Evolutionary conservation across 1,140 invertebrate species (phyloP).

Genomic region (Antheraea mylitta): DNA sequence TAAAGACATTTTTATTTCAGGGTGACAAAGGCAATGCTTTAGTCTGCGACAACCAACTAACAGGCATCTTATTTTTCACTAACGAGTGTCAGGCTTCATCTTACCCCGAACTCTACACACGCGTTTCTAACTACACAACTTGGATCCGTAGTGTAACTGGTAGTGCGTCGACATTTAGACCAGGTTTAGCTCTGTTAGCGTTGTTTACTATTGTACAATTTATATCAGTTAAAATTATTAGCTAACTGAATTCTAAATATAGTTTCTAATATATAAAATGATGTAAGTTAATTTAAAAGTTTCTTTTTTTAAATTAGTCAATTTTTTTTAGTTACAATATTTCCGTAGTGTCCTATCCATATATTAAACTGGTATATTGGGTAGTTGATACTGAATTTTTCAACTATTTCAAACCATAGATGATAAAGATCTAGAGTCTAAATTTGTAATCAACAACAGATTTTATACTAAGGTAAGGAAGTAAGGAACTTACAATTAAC

Average conservation of each 20-base stretch:
- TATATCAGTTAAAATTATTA: slow-evolving; percentile 21
- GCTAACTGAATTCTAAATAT: slow-evolving; percentile 15
- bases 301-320: too few species aligned
- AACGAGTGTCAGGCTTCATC: slow-evolving; percentile 26
- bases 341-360: too few species aligned
- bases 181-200: slow-evolving; percentile 19
- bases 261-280: too few species aligned
- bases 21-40: slow-evolving; percentile 41
- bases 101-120: slow-evolving; percentile 47
- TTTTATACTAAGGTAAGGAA: too few species aligned
- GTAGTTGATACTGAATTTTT: too few species aligned
- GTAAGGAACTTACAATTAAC: too few species aligned
- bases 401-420: too few species aligned
- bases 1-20: slow-evolving; percentile 32
- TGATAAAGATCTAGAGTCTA: too few species aligned
- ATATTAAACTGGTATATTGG: too few species aligned
- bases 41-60: slow-evolving; percentile 36
- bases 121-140: slow-evolving; percentile 44
- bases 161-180: slow-evolving; percentile 24
- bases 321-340: too few species aligned
- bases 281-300: too few species aligned
- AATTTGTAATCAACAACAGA: too few species aligned
- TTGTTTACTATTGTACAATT: slow-evolving; percentile 24
- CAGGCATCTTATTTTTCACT: slow-evolving; percentile 36
- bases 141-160: slow-evolving; percentile 38